Conservation (phyloP, 1,140 invertebrate species). For the Oreohelix idahoensis region DNA sequence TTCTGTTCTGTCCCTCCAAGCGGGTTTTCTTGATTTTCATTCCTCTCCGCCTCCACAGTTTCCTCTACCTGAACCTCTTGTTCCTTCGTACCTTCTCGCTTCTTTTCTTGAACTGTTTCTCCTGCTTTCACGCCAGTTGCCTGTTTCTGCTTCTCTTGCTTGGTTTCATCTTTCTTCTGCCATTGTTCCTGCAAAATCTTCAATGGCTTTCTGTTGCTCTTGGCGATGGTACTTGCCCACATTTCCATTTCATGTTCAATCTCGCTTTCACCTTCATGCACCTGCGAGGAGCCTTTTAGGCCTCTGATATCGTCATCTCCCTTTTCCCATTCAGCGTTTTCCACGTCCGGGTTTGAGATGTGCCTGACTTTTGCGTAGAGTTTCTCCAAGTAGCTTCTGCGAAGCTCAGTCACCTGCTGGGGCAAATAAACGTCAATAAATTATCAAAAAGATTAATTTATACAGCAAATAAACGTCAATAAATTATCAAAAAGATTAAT, state of each 20-base stretch:
- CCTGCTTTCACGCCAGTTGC: no score
- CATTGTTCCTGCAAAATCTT: not conserved
- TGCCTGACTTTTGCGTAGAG: slow-evolving; percentile 4
- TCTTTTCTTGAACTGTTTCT: no score
- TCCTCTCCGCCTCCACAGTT: no score
- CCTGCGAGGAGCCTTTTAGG: not conserved
- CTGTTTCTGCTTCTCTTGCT: not conserved
- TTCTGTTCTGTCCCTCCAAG: no score
- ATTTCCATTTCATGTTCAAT: slow-evolving; percentile 16
- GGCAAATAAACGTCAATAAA: not conserved
- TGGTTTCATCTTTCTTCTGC: not conserved
- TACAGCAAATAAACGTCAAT: no score
- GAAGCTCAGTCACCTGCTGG: slow-evolving; percentile 9
- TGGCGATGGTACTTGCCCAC: slow-evolving; percentile 4
- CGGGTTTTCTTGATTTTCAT: no score
- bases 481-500: no score
- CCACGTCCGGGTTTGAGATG: not conserved
- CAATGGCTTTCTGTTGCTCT: not conserved
- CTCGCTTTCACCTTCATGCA: not conserved
- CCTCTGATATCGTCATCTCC: not conserved
- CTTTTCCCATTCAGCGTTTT: not conserved
- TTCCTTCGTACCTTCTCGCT: no score
- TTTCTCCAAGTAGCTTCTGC: slow-evolving; percentile 2
- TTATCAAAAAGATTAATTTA: no score
- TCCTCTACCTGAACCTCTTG: no score